phyloP scores from a whole-genome alignment of 2,888 invertebrate species.

The Lutraria lutraria region DNA sequence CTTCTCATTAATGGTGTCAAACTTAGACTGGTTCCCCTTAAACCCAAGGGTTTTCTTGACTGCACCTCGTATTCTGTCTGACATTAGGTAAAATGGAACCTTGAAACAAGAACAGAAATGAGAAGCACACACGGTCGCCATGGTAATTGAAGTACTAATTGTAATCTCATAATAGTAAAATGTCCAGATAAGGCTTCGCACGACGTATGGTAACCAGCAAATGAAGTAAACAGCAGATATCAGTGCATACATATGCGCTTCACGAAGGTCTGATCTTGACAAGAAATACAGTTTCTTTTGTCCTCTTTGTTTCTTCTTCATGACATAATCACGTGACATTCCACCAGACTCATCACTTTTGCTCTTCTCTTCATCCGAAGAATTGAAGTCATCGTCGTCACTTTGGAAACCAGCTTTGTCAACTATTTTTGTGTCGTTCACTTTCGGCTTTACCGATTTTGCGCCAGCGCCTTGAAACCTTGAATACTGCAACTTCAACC shows the following conservation, averaged over 20 bases:
- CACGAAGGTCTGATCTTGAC: slow-evolving; percentile 67
- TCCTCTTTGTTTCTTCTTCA: slow-evolving; percentile 10
- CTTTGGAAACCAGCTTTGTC: slow-evolving; percentile 66
- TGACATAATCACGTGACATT: slow-evolving; percentile 37
- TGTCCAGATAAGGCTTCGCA: slow-evolving; percentile 69
- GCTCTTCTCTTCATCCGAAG: slow-evolving; percentile 64
- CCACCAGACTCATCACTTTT: slow-evolving; percentile 31
- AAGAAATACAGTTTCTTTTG: slow-evolving; percentile 64
- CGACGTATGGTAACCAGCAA: slow-evolving; percentile 76
- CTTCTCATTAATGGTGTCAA: slow-evolving; percentile 27
- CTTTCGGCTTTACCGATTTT: slow-evolving; percentile 67
- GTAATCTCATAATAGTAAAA: slow-evolving; percentile 63
- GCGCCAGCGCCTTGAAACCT: slow-evolving; percentile 73
- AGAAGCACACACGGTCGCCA: slow-evolving; percentile 44
- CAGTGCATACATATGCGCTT: slow-evolving; percentile 70
- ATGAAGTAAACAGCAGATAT: slow-evolving; percentile 65
- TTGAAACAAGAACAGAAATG: slow-evolving; percentile 55
- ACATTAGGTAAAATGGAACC: slow-evolving; percentile 58
- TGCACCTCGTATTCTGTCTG: slow-evolving; percentile 50
- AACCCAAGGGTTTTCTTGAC: slow-evolving; percentile 56
- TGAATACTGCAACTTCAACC: slow-evolving; percentile 69
- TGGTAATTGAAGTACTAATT: slow-evolving; percentile 56
- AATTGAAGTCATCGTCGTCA: slow-evolving; percentile 59
- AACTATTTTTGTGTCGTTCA: slow-evolving; percentile 58
- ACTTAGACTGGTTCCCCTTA: neutral